These are phyloP conservation scores for Clusia tigrina DNA, from an alignment of 2,888 invertebrate genomes.

Conservation along the genomic window DNA sequence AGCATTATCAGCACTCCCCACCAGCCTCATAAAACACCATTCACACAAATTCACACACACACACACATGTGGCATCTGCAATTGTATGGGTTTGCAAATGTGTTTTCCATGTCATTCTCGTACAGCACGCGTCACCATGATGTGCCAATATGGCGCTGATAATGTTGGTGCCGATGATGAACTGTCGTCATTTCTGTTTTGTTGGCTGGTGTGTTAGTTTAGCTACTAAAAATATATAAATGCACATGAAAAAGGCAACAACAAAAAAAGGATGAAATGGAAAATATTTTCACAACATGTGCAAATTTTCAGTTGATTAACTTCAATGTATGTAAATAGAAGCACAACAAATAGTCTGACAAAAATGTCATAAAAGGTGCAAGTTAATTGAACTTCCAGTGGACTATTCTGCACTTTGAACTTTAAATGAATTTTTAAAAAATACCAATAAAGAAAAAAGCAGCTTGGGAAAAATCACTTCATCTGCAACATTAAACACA, in stretches of 20 bases:
- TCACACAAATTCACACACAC: background rate
- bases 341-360: background rate
- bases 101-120: conserved; percentile 8
- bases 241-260: background rate
- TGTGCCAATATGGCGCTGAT: background rate
- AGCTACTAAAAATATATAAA: background rate
- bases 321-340: background rate
- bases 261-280: background rate
- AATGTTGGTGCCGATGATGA: background rate
- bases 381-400: too few relatives aligned
- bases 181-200: conserved; percentile 5
- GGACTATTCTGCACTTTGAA: too few relatives aligned
- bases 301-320: conserved; percentile 6
- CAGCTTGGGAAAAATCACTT: too few relatives aligned
- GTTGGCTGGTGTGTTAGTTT: too few relatives aligned
- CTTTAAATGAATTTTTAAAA: too few relatives aligned
- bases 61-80: background rate
- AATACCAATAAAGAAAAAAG: too few relatives aligned
- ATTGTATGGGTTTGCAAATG: background rate
- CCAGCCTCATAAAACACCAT: background rate
- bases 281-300: background rate
- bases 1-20: too few relatives aligned
- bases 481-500: too few relatives aligned
- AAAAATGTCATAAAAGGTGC: background rate
- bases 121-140: background rate